phyloP scores from a whole-genome alignment of 2,888 invertebrate genomes.

The Molorchus minor region DNA sequence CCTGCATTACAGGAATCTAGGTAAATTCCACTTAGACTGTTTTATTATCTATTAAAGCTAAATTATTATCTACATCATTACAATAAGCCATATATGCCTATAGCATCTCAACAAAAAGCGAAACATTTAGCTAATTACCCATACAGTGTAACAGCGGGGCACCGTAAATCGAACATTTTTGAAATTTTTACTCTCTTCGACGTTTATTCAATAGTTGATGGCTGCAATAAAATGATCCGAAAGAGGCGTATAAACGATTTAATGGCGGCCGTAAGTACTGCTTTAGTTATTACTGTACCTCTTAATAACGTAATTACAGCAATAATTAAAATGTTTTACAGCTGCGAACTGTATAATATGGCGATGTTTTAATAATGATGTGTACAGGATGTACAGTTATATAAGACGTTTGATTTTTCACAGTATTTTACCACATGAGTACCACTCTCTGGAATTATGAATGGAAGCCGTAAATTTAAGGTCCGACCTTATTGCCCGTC shows the following conservation, averaged over 20 bases:
- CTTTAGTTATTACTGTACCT: constrained; percentile 4
- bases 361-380: constrained; percentile 11
- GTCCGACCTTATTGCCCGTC: too few relatives aligned
- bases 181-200: background rate
- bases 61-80: too few relatives aligned
- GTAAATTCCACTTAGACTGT: too few relatives aligned
- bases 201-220: constrained; percentile 6
- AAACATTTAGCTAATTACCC: background rate
- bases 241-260: constrained; percentile 8
- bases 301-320: constrained; percentile 11
- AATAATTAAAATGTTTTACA: constrained; percentile 4
- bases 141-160: background rate
- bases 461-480: too few relatives aligned
- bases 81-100: too few relatives aligned
- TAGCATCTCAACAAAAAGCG: too few relatives aligned
- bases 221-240: constrained; percentile 4
- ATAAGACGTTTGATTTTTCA: too few relatives aligned
- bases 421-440: too few relatives aligned
- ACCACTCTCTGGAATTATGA: too few relatives aligned
- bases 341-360: background rate
- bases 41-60: too few relatives aligned
- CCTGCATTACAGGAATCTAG: too few relatives aligned
- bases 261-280: constrained; percentile 1
- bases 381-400: constrained; percentile 5
- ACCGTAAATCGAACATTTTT: background rate